A percentile compares a stretch with the other conserved stretches of the same genome.
Evolutionary conservation across 2,797 vertebrate genomes (phyloP).

Genomic region (Gephyroberyx darwinii): DNA sequence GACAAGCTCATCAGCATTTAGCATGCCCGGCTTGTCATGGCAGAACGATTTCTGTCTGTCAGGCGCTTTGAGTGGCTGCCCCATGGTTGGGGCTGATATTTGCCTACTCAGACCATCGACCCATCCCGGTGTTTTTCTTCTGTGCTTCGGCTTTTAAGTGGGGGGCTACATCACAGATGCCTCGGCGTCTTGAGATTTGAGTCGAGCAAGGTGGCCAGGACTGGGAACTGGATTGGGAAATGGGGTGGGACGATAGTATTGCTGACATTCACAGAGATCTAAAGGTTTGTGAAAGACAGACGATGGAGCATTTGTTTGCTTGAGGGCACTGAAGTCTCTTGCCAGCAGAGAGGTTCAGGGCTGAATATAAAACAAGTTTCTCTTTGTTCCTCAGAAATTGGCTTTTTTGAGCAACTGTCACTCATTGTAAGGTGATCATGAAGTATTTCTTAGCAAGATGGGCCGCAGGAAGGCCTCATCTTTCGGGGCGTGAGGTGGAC

Average conservation of each 20-base stretch:
- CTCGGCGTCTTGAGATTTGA: conserved; percentile 70
- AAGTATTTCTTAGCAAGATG: conserved; percentile 19
- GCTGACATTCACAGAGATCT: conserved; percentile 81
- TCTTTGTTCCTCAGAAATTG: conserved; percentile 52
- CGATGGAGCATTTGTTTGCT: conserved; percentile 81
- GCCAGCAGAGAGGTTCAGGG: conserved; percentile 61
- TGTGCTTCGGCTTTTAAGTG: conserved; percentile 60
- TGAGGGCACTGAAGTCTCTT: conserved; percentile 70
- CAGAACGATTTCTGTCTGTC: conserved; percentile 74
- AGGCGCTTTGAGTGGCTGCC: conserved; percentile 71
- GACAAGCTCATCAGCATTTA: conserved; percentile 77
- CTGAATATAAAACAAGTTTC: conserved; percentile 72
- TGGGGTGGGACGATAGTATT: conserved; percentile 60
- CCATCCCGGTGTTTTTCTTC: conserved; percentile 67
- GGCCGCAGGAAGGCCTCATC: conserved; percentile 11
- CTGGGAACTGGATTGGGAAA: conserved; percentile 52
- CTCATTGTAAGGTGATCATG: conserved; percentile 39
- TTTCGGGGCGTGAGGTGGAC: conserved; percentile 35
- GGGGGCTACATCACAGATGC: conserved; percentile 53
- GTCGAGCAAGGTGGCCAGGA: conserved; percentile 47
- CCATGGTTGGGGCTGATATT: conserved; percentile 77
- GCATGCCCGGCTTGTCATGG: conserved; percentile 64
- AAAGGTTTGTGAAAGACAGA: conserved; percentile 75
- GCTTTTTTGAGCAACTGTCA: conserved; percentile 47
- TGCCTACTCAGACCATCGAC: conserved; percentile 75